These are phyloP conservation scores for Leptatherina wallacei DNA, from an alignment of 2,797 vertebrate species.

Conservation along the genomic window DNA sequence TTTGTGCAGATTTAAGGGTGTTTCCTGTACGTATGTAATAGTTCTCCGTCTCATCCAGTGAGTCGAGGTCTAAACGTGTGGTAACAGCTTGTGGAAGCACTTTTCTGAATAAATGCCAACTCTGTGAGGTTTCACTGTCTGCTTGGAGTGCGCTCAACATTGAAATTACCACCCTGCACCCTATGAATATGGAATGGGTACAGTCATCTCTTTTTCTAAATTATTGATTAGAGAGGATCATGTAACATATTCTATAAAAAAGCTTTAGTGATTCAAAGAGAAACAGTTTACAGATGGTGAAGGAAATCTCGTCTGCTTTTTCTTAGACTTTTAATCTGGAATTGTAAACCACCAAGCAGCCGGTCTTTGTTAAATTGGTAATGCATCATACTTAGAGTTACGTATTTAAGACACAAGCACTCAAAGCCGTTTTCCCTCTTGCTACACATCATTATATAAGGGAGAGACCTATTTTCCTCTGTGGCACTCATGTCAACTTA, in stretches of 20 bases:
- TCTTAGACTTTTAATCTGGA: too few species aligned
- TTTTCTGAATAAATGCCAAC: conserved; percentile 57
- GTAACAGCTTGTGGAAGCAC: conserved; percentile 63
- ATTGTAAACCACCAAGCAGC: conserved; percentile 3
- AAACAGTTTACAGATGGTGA: conserved; percentile 23
- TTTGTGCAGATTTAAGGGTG: conserved; percentile 13
- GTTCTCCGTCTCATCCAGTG: conserved; percentile 38
- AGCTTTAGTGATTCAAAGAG: conserved; percentile 6
- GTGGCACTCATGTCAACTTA: conserved; percentile 1
- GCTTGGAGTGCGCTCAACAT: conserved; percentile 54
- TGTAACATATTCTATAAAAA: conserved; percentile 34
- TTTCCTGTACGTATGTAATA: neutral
- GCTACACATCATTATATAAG: neutral
- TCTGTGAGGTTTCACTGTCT: conserved; percentile 59
- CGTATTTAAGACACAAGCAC: neutral
- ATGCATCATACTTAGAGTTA: conserved; percentile 1
- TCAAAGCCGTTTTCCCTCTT: neutral
- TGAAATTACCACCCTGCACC: conserved; percentile 50
- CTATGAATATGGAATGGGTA: conserved; percentile 45
- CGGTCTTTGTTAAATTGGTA: too few species aligned
- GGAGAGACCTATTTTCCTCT: neutral
- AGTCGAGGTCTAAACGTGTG: conserved; percentile 54
- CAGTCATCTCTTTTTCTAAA: conserved; percentile 54
- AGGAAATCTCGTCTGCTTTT: neutral
- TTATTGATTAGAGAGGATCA: conserved; percentile 61